A percentile compares a stretch with the other conserved stretches of the same genome.
These are phyloP conservation scores for Garra rufa DNA, from an alignment of 2,113 vertebrate species.

Conservation along the genomic window DNA sequence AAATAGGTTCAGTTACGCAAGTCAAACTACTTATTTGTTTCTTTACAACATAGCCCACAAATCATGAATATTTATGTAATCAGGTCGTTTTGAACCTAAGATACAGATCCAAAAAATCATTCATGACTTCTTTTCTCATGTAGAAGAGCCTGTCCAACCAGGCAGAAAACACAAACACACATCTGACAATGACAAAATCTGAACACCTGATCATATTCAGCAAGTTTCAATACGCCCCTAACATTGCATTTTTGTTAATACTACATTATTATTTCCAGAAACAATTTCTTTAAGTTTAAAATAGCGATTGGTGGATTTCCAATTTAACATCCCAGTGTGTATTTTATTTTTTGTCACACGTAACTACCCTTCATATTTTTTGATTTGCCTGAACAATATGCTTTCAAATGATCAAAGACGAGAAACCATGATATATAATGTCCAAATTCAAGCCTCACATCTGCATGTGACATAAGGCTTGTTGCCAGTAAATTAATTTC, in stretches of 20 bases:
- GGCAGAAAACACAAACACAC: conserved; percentile 46
- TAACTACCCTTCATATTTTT: no score
- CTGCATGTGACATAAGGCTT: neutral
- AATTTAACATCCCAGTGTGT: neutral
- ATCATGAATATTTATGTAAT: neutral
- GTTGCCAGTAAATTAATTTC: neutral
- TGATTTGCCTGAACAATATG: no score
- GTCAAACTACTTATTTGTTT: neutral
- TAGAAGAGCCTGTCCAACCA: conserved; percentile 66
- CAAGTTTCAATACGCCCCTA: neutral
- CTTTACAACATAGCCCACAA: neutral
- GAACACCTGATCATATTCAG: neutral
- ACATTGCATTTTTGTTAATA: neutral
- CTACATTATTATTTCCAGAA: neutral
- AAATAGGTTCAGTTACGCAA: neutral
- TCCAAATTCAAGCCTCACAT: neutral
- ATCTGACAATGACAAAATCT: neutral
- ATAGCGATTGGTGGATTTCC: neutral
- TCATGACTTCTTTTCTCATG: conserved; percentile 68
- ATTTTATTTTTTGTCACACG: neutral
- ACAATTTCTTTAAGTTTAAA: neutral
- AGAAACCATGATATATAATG: neutral
- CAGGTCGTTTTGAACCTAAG: neutral
- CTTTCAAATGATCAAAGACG: no score
- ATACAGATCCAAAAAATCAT: conserved; percentile 23